Evolutionary conservation across 2,888 invertebrate species (phyloP).

Genomic region (Sthenelais limicola): DNA sequence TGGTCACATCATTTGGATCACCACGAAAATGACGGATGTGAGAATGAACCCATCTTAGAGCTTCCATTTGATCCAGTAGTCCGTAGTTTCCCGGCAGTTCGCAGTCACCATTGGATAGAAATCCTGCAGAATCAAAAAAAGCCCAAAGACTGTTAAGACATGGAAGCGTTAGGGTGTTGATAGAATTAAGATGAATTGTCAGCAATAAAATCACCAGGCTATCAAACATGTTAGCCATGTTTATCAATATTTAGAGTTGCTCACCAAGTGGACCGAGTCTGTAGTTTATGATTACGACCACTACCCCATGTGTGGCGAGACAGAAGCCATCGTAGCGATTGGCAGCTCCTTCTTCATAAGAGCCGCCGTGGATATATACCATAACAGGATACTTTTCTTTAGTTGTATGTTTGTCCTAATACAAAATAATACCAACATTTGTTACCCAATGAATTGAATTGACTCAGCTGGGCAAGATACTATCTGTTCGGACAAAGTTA

Average conservation of each 20-base stretch:
- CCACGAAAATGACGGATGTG: conserved; percentile 36
- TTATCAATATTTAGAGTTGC: too few relatives aligned
- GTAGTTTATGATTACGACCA: conserved; percentile 55
- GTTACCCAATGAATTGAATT: too few relatives aligned
- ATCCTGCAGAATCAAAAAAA: too few relatives aligned
- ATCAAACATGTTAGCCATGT: too few relatives aligned
- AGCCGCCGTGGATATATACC: conserved; percentile 55
- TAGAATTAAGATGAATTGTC: too few relatives aligned
- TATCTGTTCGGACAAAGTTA: too few relatives aligned
- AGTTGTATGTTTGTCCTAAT: too few relatives aligned
- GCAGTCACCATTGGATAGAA: conserved; percentile 24
- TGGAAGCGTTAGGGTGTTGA: too few relatives aligned
- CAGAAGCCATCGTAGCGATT: conserved; percentile 49
- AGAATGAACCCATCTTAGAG: conserved; percentile 21
- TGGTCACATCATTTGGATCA: conserved; percentile 29
- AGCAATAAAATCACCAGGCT: too few relatives aligned
- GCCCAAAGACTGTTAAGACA: too few relatives aligned
- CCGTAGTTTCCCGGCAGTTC: conserved; percentile 36
- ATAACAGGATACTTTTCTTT: conserved; percentile 49
- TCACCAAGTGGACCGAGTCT: conserved; percentile 49
- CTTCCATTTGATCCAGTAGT: conserved; percentile 34
- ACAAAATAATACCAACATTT: too few relatives aligned
- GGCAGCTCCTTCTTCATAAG: conserved; percentile 51
- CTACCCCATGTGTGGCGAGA: conserved; percentile 52
- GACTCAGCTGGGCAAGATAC: too few relatives aligned